Evolutionary conservation across 2,797 vertebrate species (phyloP).

Genomic region (Pseudocheirus occidentalis): DNA sequence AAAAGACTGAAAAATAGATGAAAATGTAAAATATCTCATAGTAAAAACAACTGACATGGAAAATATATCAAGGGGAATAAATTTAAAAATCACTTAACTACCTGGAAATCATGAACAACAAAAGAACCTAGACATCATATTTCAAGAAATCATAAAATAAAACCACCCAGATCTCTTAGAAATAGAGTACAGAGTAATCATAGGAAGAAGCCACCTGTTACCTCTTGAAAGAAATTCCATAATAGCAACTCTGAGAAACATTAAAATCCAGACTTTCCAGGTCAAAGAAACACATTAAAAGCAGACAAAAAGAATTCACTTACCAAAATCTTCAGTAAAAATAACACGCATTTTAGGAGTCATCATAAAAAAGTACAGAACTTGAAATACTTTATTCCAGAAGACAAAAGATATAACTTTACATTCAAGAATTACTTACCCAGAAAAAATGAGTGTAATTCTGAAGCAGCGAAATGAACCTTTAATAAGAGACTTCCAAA

Average conservation of each 20-base stretch:
- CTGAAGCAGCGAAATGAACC: not conserved
- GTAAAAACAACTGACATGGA: not conserved
- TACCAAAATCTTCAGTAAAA: not conserved
- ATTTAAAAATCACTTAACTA: not conserved
- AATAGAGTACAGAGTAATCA: not conserved
- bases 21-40: not conserved
- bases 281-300: not conserved
- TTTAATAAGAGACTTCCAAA: not conserved
- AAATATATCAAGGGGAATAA: not conserved
- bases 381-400: not conserved
- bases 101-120: not conserved
- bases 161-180: not conserved
- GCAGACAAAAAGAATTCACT: not conserved
- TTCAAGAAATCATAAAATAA: not conserved
- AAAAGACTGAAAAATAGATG: not conserved
- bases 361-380: not conserved
- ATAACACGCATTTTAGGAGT: not conserved
- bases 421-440: not conserved
- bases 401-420: not conserved
- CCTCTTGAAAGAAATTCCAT: not conserved
- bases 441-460: not conserved
- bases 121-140: not conserved
- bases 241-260: not conserved
- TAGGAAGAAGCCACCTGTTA: not conserved
- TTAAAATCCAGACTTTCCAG: not conserved